Conservation (phyloP, 2,797 vertebrate species). For the Peromyscus attwateri region DNA sequence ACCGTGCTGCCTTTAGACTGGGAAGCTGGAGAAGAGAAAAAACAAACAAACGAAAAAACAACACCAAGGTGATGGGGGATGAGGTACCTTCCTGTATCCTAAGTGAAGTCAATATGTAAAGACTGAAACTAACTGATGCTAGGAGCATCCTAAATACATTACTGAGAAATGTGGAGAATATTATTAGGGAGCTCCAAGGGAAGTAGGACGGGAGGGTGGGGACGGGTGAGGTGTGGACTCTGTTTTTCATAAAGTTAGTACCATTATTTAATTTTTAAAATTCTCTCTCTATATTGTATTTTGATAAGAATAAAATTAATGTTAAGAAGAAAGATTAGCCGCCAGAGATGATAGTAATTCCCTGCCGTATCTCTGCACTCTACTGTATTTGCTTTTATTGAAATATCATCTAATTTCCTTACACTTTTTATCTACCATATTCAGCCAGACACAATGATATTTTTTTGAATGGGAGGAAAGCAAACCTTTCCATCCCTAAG, state of each 20-base stretch:
- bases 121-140: background rate
- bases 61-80: background rate
- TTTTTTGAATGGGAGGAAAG: background rate
- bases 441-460: background rate
- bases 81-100: background rate
- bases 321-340: slow-evolving; percentile 49
- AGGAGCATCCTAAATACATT: background rate
- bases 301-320: slow-evolving; percentile 59
- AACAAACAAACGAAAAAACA: background rate
- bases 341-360: background rate
- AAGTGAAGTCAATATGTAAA: background rate
- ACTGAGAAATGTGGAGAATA: background rate
- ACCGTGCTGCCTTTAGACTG: background rate
- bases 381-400: background rate
- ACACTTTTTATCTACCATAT: background rate
- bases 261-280: slow-evolving; percentile 39
- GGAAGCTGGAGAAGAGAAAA: background rate
- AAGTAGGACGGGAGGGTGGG: background rate
- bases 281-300: background rate
- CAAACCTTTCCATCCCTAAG: background rate
- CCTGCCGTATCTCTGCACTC: background rate
- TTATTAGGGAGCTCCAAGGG: background rate
- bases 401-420: slow-evolving; percentile 26
- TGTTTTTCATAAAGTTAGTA: slow-evolving; percentile 7
- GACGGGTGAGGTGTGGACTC: background rate